Evolutionary conservation across 1,140 invertebrate species (phyloP).

Genomic region (Achroia grisella): DNA sequence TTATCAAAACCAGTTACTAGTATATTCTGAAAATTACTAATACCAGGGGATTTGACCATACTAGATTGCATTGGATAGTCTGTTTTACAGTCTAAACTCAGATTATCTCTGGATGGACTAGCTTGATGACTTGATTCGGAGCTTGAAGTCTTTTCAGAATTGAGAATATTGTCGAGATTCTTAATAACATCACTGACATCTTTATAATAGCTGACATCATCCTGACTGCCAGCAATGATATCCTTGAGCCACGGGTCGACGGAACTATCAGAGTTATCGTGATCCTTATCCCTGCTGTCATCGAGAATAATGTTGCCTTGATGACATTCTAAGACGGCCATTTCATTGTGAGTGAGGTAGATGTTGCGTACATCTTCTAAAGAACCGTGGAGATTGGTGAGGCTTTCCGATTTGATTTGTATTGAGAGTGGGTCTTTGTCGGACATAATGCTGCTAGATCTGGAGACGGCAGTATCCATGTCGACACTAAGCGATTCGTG

Average conservation of each 20-base stretch:
- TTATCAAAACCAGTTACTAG: slow-evolving; percentile 42
- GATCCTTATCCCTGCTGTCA: slow-evolving; percentile 40
- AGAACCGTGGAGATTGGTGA: slow-evolving; percentile 77
- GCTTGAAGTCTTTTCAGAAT: slow-evolving; percentile 76
- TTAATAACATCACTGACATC: slow-evolving; percentile 79
- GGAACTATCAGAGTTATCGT: slow-evolving; percentile 51
- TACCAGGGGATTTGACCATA: slow-evolving; percentile 64
- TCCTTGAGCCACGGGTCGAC: slow-evolving; percentile 76
- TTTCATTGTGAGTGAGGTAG: slow-evolving; percentile 59
- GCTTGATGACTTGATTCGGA: slow-evolving; percentile 75
- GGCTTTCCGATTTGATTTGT: slow-evolving; percentile 65
- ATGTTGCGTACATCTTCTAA: slow-evolving; percentile 73
- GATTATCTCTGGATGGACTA: slow-evolving; percentile 67
- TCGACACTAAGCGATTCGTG: slow-evolving; percentile 50
- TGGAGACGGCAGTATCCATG: slow-evolving; percentile 54
- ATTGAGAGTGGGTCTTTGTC: slow-evolving; percentile 57
- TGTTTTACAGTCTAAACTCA: slow-evolving; percentile 62
- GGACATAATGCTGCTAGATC: slow-evolving; percentile 63
- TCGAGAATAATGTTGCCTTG: slow-evolving; percentile 51
- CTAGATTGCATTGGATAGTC: slow-evolving; percentile 58
- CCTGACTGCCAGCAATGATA: slow-evolving; percentile 69
- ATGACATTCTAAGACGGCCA: slow-evolving; percentile 48
- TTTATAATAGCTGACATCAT: slow-evolving; percentile 75
- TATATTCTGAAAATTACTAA: slow-evolving; percentile 63
- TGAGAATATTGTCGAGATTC: slow-evolving; percentile 78